Evolutionary conservation across 2,797 vertebrate species (phyloP).

Genomic region (Helarctos malayanus): DNA sequence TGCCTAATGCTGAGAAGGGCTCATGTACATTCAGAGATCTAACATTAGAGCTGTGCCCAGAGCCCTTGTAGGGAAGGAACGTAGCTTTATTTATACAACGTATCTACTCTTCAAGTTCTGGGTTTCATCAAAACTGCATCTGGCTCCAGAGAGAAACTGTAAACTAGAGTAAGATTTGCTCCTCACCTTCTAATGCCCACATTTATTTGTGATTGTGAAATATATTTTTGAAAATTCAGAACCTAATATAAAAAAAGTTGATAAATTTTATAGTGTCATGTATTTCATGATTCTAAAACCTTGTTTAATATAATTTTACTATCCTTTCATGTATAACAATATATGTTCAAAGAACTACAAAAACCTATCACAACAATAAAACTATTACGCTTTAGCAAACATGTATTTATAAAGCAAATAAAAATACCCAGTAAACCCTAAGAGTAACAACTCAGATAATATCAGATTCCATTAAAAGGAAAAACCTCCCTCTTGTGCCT

Average conservation of each 20-base stretch:
- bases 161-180: conserved; percentile 67
- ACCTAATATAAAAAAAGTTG: conserved; percentile 45
- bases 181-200: conserved; percentile 50
- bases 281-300: conserved; percentile 64
- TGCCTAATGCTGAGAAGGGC: background rate
- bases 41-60: conserved; percentile 19
- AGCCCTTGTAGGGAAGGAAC: conserved; percentile 11
- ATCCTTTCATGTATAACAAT: conserved; percentile 76
- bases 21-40: background rate
- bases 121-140: conserved; percentile 73
- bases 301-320: conserved; percentile 75
- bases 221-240: conserved; percentile 74
- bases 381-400: conserved; percentile 75
- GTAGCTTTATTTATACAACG: conserved; percentile 66
- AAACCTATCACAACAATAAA: conserved; percentile 72
- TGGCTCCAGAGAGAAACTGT: conserved; percentile 63
- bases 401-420: conserved; percentile 84
- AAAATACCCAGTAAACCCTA: conserved; percentile 79
- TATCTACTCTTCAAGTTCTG: conserved; percentile 68
- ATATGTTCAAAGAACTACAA: conserved; percentile 70
- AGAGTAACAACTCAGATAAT: conserved; percentile 78
- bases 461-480: conserved; percentile 76
- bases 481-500: conserved; percentile 71
- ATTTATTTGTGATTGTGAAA: conserved; percentile 63
- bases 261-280: conserved; percentile 68